phyloP scores from a whole-genome alignment of 1,140 invertebrate genomes.

The Drosophila ambigua region DNA sequence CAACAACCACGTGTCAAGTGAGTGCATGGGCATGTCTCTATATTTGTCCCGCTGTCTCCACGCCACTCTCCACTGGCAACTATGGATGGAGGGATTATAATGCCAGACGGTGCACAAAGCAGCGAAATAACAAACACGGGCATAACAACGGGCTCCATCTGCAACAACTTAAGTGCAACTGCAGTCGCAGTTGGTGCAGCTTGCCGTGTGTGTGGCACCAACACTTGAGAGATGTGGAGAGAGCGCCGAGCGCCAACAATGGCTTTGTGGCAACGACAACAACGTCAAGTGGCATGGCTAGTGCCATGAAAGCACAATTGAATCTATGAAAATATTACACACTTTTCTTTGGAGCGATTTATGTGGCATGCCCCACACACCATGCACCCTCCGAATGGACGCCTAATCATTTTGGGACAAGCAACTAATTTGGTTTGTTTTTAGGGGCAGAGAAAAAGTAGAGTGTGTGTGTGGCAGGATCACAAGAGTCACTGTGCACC shows the following conservation, averaged over 20 bases:
- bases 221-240: slow-evolving; percentile 1
- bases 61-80: slow-evolving; percentile 19
- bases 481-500: slow-evolving; percentile 16
- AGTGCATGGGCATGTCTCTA: slow-evolving; percentile 26
- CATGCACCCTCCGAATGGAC: slow-evolving; percentile 51
- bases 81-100: slow-evolving; percentile 55
- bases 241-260: slow-evolving; percentile 21
- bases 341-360: slow-evolving; percentile 27
- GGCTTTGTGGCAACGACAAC: slow-evolving; percentile 40
- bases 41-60: slow-evolving; percentile 18
- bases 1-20: slow-evolving; percentile 50
- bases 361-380: slow-evolving; percentile 65
- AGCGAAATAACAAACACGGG: slow-evolving; percentile 32
- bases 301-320: slow-evolving; percentile 21
- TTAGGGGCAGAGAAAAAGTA: slow-evolving; percentile 5
- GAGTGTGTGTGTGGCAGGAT: neutral
- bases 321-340: slow-evolving; percentile 45
- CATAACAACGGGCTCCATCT: slow-evolving; percentile 36
- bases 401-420: slow-evolving; percentile 57
- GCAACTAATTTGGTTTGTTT: slow-evolving; percentile 66
- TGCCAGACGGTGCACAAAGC: slow-evolving; percentile 59
- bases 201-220: slow-evolving; percentile 18
- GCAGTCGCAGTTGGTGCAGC: slow-evolving; percentile 34
- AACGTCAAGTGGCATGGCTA: slow-evolving; percentile 4
- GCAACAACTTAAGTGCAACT: slow-evolving; percentile 63